Conservation (phyloP, 2,888 invertebrate genomes). For the Tiphia femorata region DNA sequence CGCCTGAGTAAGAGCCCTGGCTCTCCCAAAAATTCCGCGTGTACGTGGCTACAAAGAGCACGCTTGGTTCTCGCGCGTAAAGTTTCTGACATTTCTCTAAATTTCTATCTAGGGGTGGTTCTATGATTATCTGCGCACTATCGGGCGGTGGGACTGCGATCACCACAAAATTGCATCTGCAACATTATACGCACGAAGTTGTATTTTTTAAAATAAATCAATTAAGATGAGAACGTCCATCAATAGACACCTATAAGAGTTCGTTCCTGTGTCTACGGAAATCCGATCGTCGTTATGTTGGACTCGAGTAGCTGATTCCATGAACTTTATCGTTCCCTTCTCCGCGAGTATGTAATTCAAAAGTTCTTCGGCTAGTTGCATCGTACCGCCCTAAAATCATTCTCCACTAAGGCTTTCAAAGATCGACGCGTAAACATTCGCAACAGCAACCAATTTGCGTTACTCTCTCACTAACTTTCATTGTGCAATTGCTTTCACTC, state of each 20-base stretch:
- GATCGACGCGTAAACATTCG: too few relatives aligned
- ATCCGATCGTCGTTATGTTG: constrained; percentile 41
- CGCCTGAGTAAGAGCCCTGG: constrained; percentile 20
- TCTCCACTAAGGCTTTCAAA: too few relatives aligned
- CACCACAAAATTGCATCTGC: constrained; percentile 50
- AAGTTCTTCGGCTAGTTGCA: constrained; percentile 30
- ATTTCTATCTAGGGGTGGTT: constrained; percentile 27
- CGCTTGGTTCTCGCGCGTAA: constrained; percentile 31
- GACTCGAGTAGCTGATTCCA: constrained; percentile 41
- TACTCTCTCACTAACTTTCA: neutral
- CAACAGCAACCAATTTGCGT: neutral
- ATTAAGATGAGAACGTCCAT: too few relatives aligned
- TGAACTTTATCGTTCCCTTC: constrained; percentile 32
- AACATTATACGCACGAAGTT: neutral
- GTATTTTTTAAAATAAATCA: too few relatives aligned
- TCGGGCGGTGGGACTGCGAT: constrained; percentile 51
- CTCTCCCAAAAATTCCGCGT: constrained; percentile 29
- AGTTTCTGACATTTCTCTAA: constrained; percentile 23
- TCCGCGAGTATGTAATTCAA: constrained; percentile 25
- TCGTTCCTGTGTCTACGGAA: constrained; percentile 38
- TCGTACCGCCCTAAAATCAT: constrained; percentile 45
- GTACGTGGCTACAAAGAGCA: constrained; percentile 45
- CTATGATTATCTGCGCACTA: constrained; percentile 35
- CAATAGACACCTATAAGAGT: too few relatives aligned
- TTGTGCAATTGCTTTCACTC: neutral